A percentile compares a stretch with the other conserved stretches of the same genome.
Conservation (phyloP, 1,140 invertebrate genomes). For the Drosophila funebris region DNA sequence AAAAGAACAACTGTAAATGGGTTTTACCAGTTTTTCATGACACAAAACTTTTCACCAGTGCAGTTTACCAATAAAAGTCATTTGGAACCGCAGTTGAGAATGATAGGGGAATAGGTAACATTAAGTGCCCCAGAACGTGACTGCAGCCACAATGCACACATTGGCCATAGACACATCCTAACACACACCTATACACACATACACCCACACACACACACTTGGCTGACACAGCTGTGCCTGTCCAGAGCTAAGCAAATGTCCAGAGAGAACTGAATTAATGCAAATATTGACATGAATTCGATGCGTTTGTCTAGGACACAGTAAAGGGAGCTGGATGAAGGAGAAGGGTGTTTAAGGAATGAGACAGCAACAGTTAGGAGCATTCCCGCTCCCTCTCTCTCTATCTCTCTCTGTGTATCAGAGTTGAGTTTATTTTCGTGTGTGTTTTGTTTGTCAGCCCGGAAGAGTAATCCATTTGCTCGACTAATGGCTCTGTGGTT, state of each 20-base stretch:
- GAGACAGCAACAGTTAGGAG: not conserved
- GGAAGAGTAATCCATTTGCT: conserved; percentile 49
- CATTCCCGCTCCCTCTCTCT: not conserved
- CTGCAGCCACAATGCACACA: conserved; percentile 33
- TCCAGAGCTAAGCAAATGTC: not conserved
- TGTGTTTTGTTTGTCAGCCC: conserved; percentile 34
- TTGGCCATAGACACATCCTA: too few relatives aligned
- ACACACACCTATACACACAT: conserved; percentile 7
- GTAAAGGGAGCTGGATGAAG: conserved; percentile 11
- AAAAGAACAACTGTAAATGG: conserved; percentile 11
- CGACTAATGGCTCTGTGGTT: conserved; percentile 70
- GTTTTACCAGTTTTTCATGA: conserved; percentile 6
- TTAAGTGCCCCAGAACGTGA: conserved; percentile 28
- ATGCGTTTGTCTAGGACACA: conserved; percentile 53
- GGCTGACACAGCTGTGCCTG: conserved; percentile 4
- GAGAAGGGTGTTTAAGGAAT: not conserved
- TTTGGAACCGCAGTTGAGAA: conserved; percentile 41
- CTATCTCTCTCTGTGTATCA: not conserved
- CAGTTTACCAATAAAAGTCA: conserved; percentile 79
- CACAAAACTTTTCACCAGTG: not conserved
- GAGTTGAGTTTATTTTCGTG: conserved; percentile 16
- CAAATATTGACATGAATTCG: conserved; percentile 74
- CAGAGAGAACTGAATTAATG: conserved; percentile 62
- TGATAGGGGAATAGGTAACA: not conserved
- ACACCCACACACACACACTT: not conserved